These are phyloP conservation scores for Tetheella fluctuosa DNA, from an alignment of 2,888 invertebrate species.

Conservation along the genomic window DNA sequence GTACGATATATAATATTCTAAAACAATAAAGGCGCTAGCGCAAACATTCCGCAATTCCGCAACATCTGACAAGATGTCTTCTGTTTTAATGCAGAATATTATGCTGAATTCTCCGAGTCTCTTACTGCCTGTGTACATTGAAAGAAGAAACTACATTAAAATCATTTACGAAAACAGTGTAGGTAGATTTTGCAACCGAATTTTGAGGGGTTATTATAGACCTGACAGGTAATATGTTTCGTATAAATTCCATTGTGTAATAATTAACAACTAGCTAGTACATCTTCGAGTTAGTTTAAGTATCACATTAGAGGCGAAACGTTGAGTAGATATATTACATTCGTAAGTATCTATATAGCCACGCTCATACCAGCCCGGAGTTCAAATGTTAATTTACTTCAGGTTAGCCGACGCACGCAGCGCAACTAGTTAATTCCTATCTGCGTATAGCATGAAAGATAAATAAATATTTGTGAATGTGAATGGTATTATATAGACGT, in stretches of 20 bases:
- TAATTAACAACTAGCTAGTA: not conserved
- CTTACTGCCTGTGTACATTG: too few species aligned
- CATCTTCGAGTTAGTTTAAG: too few species aligned
- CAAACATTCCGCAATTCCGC: too few species aligned
- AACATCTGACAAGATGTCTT: too few species aligned
- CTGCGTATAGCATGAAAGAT: conserved; percentile 22
- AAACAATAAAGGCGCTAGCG: too few species aligned
- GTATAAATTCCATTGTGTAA: not conserved
- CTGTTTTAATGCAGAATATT: too few species aligned
- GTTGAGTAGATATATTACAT: conserved; percentile 13
- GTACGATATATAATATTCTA: too few species aligned
- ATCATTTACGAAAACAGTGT: not conserved
- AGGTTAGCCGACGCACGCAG: conserved; percentile 23
- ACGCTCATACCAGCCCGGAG: conserved; percentile 31
- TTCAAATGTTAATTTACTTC: conserved; percentile 42
- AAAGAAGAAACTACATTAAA: not conserved
- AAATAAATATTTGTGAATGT: conserved; percentile 26
- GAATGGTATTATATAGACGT: conserved; percentile 18
- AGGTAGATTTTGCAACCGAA: too few species aligned
- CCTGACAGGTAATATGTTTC: not conserved
- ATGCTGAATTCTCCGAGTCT: too few species aligned
- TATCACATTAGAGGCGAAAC: not conserved
- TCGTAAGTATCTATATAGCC: conserved; percentile 21
- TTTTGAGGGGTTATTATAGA: not conserved
- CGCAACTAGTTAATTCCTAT: conserved; percentile 28